Evolutionary conservation across 2,797 vertebrate species (phyloP), one percentile per base, ranked within the genome.

Genomic region (Crenuchus spilurus): DNA sequence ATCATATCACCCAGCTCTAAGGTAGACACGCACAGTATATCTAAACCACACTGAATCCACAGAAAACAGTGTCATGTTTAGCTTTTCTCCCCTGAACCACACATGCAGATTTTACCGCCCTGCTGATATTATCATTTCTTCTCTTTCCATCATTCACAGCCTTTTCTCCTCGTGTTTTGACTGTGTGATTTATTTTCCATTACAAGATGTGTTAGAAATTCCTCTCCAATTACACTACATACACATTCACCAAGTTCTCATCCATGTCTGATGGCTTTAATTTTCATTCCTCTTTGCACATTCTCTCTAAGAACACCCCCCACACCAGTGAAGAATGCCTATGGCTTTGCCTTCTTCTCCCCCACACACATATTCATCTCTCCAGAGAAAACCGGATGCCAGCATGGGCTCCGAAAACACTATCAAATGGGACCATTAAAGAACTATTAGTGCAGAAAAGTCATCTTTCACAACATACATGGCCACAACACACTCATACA

Each of bases 401-500:
- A 83, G 79, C 75, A 30, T 82, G 81, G 67, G 72, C 79, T 67
- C 70, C 33, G 79, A 86, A 80, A 87, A 70, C 85, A 77, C 70
- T 74, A 82, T 84, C 87, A 82, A 88, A 83, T 77, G 81, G 76
- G 80, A 84, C 83, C 87, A 84, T 87, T 85, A 89, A 88, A 87
- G 84, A 83, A 87, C 82, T 84, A 88, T 85, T 86, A 83, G 83
- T 79, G 82, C 80, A 78, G 84, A 84, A 84, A 84, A 77, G 78
- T 70, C 78, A 83, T 74, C 77, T 83, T 69, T 85, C 87, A 88
- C 82, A 66, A 57, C 49, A 46, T 57, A 73, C 49, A 72, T 11
- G 14, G 60, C 48, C 75, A 82, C 83, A 84, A 64, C 58, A 63
- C 35, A 73, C 76, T 51, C 51, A 54, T 46, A 60, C 66, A 11